Conservation (phyloP, 2,797 vertebrate genomes). For the Rhabdophis nuchalis region DNA sequence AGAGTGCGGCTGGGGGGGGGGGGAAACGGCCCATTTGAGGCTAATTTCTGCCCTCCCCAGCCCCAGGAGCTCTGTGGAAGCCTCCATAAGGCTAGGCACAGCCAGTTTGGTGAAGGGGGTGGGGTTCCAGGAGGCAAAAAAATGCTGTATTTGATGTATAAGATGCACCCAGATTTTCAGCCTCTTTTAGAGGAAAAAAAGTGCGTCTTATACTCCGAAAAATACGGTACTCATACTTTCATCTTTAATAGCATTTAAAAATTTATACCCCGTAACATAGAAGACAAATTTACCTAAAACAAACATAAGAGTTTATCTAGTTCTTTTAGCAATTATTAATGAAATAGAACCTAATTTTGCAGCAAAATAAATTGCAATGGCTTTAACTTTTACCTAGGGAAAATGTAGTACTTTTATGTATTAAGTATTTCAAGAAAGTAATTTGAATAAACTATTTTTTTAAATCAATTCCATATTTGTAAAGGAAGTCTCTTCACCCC, state of each 20-base stretch:
- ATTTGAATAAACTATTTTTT: neutral
- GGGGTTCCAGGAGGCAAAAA: too few species aligned
- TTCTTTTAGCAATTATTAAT: neutral
- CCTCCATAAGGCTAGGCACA: too few species aligned
- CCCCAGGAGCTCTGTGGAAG: too few species aligned
- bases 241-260: neutral
- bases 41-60: too few species aligned
- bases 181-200: too few species aligned
- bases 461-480: neutral
- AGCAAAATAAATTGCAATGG: neutral
- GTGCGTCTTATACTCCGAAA: too few species aligned
- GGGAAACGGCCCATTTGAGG: too few species aligned
- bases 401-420: neutral
- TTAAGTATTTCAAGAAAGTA: neutral
- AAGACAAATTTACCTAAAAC: neutral
- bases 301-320: neutral
- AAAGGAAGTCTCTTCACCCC: neutral
- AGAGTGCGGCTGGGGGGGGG: too few species aligned
- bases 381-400: neutral
- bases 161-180: too few species aligned
- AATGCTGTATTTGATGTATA: too few species aligned
- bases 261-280: neutral
- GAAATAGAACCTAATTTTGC: neutral
- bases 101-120: too few species aligned
- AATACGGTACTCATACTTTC: neutral